These are phyloP conservation scores for Phalanger gymnotis DNA, from an alignment of 2,797 vertebrate species.

Conservation along the genomic window DNA sequence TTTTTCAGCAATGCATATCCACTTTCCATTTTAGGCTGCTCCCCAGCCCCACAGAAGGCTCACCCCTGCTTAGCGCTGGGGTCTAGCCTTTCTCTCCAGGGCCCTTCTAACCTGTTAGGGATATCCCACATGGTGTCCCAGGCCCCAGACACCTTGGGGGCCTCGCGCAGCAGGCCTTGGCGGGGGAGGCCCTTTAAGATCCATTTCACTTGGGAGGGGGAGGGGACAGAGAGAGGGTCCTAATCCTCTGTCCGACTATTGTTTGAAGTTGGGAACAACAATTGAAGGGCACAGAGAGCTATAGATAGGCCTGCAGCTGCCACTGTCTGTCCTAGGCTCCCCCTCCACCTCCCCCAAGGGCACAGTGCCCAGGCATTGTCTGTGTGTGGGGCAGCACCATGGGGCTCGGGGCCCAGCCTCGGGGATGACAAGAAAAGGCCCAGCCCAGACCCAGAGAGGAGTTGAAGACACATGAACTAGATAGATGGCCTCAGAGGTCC, in stretches of 20 bases:
- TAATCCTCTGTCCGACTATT: slow-evolving; percentile 83
- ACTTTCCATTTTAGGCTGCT: neutral
- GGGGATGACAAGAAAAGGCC: slow-evolving; percentile 14
- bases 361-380: slow-evolving; percentile 91
- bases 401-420: slow-evolving; percentile 65
- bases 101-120: neutral
- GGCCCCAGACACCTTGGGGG: neutral
- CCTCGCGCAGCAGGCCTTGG: neutral
- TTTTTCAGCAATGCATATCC: neutral
- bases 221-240: slow-evolving; percentile 26
- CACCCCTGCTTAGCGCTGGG: neutral
- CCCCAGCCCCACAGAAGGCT: neutral
- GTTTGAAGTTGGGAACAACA: slow-evolving; percentile 91
- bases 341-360: slow-evolving; percentile 70
- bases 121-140: neutral
- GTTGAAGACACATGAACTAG: neutral
- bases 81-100: neutral
- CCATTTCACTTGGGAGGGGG: slow-evolving; percentile 53
- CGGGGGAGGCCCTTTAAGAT: slow-evolving; percentile 22
- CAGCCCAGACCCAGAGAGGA: slow-evolving; percentile 6
- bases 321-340: slow-evolving; percentile 88
- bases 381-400: slow-evolving; percentile 87
- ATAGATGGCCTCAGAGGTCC: neutral
- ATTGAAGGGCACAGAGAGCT: slow-evolving; percentile 89
- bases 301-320: slow-evolving; percentile 96